These are phyloP conservation scores for Ormyrus thymus DNA, from an alignment of 2,888 invertebrate species.

Conservation along the genomic window DNA sequence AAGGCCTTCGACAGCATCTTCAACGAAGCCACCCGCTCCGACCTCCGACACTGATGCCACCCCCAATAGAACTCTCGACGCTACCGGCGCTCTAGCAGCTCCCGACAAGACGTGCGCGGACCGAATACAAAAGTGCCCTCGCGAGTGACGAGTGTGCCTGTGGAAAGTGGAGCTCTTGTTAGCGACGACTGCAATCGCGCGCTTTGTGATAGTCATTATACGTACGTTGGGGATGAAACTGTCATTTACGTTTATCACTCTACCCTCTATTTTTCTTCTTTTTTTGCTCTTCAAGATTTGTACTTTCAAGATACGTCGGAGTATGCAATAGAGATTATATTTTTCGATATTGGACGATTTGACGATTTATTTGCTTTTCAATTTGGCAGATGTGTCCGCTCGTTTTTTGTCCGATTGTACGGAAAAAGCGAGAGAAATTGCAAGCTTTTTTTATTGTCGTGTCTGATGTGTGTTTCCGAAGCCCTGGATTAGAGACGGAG, in stretches of 20 bases:
- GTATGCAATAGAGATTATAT: neutral
- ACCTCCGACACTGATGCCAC: slow-evolving; percentile 56
- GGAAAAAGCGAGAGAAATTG: slow-evolving; percentile 42
- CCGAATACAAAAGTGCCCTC: neutral
- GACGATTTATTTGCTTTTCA: neutral
- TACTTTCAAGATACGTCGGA: slow-evolving; percentile 4
- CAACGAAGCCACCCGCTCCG: slow-evolving; percentile 73
- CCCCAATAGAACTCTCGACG: slow-evolving; percentile 1
- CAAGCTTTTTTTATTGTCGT: slow-evolving; percentile 63
- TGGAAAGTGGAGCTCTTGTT: slow-evolving; percentile 17
- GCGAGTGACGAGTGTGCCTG: slow-evolving; percentile 16
- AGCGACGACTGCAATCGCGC: neutral
- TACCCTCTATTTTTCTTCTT: neutral
- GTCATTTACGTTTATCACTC: no score
- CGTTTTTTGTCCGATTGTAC: slow-evolving; percentile 23
- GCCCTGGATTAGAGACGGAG: slow-evolving; percentile 66
- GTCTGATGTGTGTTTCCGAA: slow-evolving; percentile 70
- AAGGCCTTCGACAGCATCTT: slow-evolving; percentile 92
- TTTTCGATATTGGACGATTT: slow-evolving; percentile 8
- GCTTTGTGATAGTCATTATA: slow-evolving; percentile 11
- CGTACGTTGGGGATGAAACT: neutral
- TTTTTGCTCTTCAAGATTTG: slow-evolving; percentile 9
- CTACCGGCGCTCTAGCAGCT: slow-evolving; percentile 1
- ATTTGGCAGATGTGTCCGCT: slow-evolving; percentile 2
- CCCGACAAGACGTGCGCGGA: neutral